Base-by-base conservation (phyloP, 2,797 vertebrate genomes). In the Tragopan temminckii region DNA sequence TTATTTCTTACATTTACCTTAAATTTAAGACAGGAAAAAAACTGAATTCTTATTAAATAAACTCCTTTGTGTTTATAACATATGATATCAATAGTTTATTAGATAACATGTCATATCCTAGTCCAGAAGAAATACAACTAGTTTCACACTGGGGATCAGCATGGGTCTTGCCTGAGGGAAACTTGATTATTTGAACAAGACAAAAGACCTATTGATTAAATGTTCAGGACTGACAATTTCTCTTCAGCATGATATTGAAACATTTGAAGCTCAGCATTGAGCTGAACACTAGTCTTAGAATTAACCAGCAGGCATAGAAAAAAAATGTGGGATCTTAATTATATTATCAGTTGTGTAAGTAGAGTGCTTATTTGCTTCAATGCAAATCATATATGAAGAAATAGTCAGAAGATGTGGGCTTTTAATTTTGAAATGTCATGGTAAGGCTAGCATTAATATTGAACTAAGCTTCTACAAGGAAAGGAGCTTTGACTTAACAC, bases 131-230 rank as follows among this genome's bases (percentile, higher is more conserved):
- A 91, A 42, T 36, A 31, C 64, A 94, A 94, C 84, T 33, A 94
- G 27, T 58, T 96, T 92, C 35, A 77, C 66, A 69, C 36, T 53
- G 29, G 55, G 69, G 59, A 61, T 57, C 90, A 94, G 31, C 76
- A 45, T 71, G 50, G 24, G 16, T 64, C 63, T 92, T 7, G 36
- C 86, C 89, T 86, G 88, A 89, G 64, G 80, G 81, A 96, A 96
- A 93, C 63, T n/a, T 53, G n/a, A 62, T 88, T 93, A 59, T 93
- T 87, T 95, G n/a, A 94, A 57, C 27, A 89, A 64, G 88, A 83
- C 53, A 58, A 62, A 88, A 94, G 81, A 89, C 17, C 55, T 94
- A 93, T 91, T 88, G 86, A 92, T 94, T 91, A 91, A 84, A 72
- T 77, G 71, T 74, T 95, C 40, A 84, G 43, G n/a, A 78, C 55